A percentile compares a stretch with the other conserved stretches of the same genome.
phyloP scores from a whole-genome alignment of 2,113 vertebrate species.

The Puffinus mauretanicus region DNA sequence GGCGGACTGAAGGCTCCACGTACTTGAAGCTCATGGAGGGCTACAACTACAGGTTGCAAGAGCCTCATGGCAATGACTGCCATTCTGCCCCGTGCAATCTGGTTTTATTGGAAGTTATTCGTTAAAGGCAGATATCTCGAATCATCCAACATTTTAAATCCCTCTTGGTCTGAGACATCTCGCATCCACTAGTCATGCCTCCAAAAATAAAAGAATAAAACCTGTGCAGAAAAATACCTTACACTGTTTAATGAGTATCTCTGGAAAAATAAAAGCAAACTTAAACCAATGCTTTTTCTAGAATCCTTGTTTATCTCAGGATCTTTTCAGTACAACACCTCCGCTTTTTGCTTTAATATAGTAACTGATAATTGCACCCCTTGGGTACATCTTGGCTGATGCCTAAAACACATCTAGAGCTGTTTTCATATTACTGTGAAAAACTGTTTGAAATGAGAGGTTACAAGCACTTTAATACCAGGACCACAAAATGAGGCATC shows the following conservation, averaged over 20 bases:
- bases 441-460: conserved; percentile 4
- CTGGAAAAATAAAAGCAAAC: not conserved
- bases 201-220: not conserved
- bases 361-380: conserved; percentile 28
- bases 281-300: not conserved
- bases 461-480: not conserved
- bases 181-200: fast-evolving
- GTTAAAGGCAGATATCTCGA: not conserved
- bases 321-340: not conserved
- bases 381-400: not conserved
- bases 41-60: not conserved
- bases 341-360: not conserved
- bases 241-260: not conserved
- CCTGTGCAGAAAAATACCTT: not conserved
- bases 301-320: not conserved
- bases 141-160: not conserved
- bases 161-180: not conserved
- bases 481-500: not conserved
- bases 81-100: not conserved
- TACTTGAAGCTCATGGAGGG: not conserved
- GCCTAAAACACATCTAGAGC: not conserved
- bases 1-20: not conserved
- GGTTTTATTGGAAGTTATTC: not conserved
- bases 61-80: not conserved
- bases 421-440: not conserved